Evolutionary conservation across 2,113 vertebrate species (phyloP), one percentile per base, ranked within the genome.

Genomic region (Junco hyemalis): DNA sequence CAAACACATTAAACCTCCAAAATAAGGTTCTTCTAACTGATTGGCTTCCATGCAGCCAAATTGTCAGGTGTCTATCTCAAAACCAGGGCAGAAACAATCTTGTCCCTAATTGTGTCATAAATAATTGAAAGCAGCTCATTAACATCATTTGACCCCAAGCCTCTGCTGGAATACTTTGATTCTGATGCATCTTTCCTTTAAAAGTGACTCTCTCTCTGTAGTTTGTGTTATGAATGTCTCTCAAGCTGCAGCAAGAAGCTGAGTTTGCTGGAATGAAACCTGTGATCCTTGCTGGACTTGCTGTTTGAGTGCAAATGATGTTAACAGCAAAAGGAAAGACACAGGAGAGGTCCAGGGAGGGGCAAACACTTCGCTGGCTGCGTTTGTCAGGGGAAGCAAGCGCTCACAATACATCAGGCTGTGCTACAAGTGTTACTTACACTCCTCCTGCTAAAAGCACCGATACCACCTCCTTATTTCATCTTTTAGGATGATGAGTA

Each of bases 41-140:
- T 50, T 66, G n/a, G 5, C 50, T 86, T 83, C 54, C 26, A 38
- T 44, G 40, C 48, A 93, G 68, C 12, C 28, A 85, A 48, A 89
- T 22, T 79, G 28, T 57, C 28, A 82, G 36, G 40, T 59, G 29
- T 21, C 42, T 45, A 20, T 72, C 88, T 87, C 69, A 72, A 87
- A 93, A 79, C 7, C 48, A 71, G 61, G 61, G 45, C 36, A 89
- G 80, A 82, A 8, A 48, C 22, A 87, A 28, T 57, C 65, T 20
- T 81, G n/a, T 69, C 50, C 26, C 78, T 80, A 45, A 72, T 57
- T 69, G 72, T 53, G 48, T 78, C 57, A 65, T 89, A 90, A 72
- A 76, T 69, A 91, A 79, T 35, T 95, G 70, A 92, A 91, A 92
- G 64, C 48, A 93, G 73, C 53, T 76, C 73, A 85, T 90, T 95